Evolutionary conservation across 2,113 vertebrate species (phyloP), one percentile per base, ranked within the genome.

Genomic region (Periophthalmus modestus): DNA sequence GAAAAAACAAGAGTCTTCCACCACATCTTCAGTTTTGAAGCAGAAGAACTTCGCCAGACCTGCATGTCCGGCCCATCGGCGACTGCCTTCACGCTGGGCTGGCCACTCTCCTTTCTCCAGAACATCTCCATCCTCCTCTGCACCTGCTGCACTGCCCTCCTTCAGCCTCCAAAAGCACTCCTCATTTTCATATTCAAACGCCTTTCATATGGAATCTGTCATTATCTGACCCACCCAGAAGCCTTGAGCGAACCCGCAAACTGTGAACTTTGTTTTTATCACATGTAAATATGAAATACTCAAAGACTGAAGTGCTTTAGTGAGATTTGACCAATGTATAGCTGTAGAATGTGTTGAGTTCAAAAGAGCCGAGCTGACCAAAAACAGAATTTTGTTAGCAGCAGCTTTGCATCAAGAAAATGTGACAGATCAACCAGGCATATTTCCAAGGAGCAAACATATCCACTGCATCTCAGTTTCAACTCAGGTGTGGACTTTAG

Each of bases 81-180:
- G 97, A 71, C 93, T 94, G 12, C 97, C 98, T 39, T 97, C 97
- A 59, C 92, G 97, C 84, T 99, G 97, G 98, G 96, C 96, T 54
- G 93, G 93, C 66, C 92, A 92, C 74, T 95, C 94, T 0, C 93
- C 95, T 0, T 92, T 94, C 13, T 85, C 82, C 68, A 18, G 74
- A 24, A 80, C 82, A 2, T 75, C 90, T 10, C 84, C 85, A 33
- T 81, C 90, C n/a, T 87, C 68, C 55, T 86, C 89, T 23, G 78
- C n/a, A 7, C 52, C 90, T 19, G 59, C 84, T 9, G 71, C 72
- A 39, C 84, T 81, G 47, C 70, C 81, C 43, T 79, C 92, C 72
- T 81, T 88, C 76, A 92, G 89, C 2, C 68, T 83, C 0, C 89
- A 92, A 69, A 93, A 74, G 79, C 88, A 85, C 82, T 69, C 73